These are phyloP conservation scores for Pantherophis guttatus DNA, from an alignment of 2,113 vertebrate species.

Conservation along the genomic window DNA sequence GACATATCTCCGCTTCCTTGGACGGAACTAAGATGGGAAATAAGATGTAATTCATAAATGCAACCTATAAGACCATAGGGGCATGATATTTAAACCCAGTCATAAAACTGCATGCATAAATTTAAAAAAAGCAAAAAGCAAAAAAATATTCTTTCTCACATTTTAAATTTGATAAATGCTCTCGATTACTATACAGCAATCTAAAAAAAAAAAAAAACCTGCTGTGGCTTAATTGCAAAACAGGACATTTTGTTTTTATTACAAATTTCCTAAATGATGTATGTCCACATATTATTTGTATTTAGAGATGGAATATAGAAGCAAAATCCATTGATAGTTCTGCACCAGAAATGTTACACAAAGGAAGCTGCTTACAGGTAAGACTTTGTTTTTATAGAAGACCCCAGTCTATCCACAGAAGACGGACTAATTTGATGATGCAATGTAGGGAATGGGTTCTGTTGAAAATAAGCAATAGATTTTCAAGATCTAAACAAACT, in stretches of 20 bases:
- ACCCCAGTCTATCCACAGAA: neutral
- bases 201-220: neutral
- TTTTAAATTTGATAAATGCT: neutral
- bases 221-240: neutral
- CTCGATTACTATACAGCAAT: neutral
- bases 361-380: neutral
- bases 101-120: neutral
- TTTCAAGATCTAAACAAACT: neutral
- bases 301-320: neutral
- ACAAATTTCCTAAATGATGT: neutral
- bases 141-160: neutral
- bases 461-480: neutral
- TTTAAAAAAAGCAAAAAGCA: neutral
- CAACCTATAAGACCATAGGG: neutral
- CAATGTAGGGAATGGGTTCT: neutral
- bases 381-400: neutral
- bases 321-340: neutral
- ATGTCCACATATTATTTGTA: neutral
- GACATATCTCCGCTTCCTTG: neutral
- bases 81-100: neutral
- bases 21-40: neutral
- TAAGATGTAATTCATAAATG: neutral
- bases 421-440: neutral
- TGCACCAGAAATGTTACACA: neutral
- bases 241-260: neutral